Conservation (phyloP, 53 echinoderm and acorn worm species). For the Holothuria leucospilota region DNA sequence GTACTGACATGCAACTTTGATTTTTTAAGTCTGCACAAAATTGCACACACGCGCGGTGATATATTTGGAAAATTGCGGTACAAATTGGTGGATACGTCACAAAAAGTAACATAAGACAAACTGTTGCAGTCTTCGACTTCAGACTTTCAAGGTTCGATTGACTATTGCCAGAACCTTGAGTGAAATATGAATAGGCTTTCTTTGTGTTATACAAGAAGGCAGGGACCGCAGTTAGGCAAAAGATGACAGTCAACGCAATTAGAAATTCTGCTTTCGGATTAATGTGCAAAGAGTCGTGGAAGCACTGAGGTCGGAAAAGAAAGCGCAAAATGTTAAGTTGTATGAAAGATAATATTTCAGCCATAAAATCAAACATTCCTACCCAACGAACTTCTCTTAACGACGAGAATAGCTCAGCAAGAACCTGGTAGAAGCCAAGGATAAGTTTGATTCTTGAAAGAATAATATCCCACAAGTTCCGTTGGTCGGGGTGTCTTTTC, state of each 20-base stretch:
- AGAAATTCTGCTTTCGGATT: neutral
- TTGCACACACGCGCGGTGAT: conserved; percentile 48
- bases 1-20: neutral
- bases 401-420: neutral
- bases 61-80: conserved; percentile 35
- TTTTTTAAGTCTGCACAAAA: conserved; percentile 56
- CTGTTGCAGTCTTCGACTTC: neutral
- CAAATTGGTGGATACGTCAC: conserved; percentile 56
- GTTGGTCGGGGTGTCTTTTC: neutral
- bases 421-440: neutral
- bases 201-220: neutral
- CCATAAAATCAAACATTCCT: neutral
- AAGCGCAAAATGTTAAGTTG: too few species aligned
- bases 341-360: too few species aligned
- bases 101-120: conserved; percentile 57
- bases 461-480: neutral
- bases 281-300: neutral
- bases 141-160: too few species aligned
- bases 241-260: neutral
- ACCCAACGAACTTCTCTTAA: neutral
- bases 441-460: neutral
- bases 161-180: too few species aligned
- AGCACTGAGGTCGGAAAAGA: neutral
- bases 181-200: neutral
- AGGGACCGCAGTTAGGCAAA: neutral